Conservation (phyloP, 2,113 vertebrate species). For the Murina feae region DNA sequence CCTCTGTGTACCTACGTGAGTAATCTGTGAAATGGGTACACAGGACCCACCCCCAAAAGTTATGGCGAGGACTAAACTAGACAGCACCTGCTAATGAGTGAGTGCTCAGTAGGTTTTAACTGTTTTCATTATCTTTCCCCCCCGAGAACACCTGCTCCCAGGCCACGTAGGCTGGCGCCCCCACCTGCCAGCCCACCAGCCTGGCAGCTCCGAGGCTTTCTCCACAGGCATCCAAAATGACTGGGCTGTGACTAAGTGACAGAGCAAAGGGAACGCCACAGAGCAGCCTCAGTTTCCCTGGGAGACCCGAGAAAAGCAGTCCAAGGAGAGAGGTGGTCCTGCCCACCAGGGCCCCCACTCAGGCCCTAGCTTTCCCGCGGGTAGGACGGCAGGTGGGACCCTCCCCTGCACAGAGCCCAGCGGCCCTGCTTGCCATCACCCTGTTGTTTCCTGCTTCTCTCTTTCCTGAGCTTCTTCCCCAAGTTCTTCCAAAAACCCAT, state of each 20-base stretch:
- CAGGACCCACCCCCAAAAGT: neutral
- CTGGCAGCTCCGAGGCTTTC: neutral
- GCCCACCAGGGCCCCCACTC: neutral
- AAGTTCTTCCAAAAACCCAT: neutral
- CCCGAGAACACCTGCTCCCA: neutral
- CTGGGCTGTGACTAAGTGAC: neutral
- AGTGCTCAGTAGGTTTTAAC: neutral
- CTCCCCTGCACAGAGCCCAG: neutral
- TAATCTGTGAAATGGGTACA: neutral
- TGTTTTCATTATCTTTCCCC: neutral
- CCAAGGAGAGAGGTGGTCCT: neutral
- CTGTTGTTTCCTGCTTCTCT: neutral
- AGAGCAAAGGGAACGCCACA: neutral
- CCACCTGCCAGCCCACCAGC: neutral
- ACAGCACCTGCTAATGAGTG: neutral
- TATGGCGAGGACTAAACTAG: neutral
- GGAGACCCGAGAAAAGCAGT: neutral
- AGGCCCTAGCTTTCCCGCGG: neutral
- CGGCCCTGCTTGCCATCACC: neutral
- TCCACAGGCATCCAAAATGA: neutral
- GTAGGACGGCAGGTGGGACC: neutral
- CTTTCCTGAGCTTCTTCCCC: neutral
- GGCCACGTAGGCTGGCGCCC: neutral
- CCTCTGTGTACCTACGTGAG: neutral
- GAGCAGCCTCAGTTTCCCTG: neutral